Conservation (phyloP, 2,888 invertebrate genomes). For the Sminthurinus aureus region DNA sequence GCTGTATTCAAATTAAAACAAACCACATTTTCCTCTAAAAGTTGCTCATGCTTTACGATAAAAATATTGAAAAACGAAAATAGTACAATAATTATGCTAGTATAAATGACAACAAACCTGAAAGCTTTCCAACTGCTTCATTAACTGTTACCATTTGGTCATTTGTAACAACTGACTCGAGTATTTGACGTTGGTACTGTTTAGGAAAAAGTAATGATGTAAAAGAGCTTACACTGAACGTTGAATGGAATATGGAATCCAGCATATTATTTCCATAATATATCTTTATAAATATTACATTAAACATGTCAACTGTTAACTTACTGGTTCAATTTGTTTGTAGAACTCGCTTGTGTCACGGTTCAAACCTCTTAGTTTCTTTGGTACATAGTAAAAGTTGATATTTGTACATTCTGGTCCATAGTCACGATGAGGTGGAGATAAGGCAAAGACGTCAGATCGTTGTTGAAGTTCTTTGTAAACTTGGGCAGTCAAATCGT, state of each 20-base stretch:
- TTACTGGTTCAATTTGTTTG: not conserved
- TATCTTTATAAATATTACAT: not conserved
- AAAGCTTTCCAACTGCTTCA: not conserved
- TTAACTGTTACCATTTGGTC: not conserved
- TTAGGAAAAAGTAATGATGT: no score
- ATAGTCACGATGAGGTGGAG: not conserved
- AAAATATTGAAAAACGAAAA: no score
- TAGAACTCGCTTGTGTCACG: not conserved
- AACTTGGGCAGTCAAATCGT: not conserved
- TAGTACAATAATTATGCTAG: no score
- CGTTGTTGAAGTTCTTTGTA: not conserved
- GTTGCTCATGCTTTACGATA: no score
- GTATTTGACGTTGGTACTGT: not conserved
- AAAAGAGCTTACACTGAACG: no score
- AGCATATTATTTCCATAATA: no score
- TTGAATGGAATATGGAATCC: no score
- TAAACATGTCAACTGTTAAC: not conserved
- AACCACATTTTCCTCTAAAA: no score
- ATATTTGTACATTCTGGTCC: not conserved
- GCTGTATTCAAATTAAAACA: no score
- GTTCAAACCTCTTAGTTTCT: not conserved
- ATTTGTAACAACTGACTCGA: not conserved
- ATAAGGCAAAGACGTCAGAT: not conserved
- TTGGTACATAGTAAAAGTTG: constrained; percentile 2
- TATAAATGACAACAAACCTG: no score